Base-by-base conservation (phyloP, 1,140 invertebrate species). In the Hyles euphorbiae region DNA sequence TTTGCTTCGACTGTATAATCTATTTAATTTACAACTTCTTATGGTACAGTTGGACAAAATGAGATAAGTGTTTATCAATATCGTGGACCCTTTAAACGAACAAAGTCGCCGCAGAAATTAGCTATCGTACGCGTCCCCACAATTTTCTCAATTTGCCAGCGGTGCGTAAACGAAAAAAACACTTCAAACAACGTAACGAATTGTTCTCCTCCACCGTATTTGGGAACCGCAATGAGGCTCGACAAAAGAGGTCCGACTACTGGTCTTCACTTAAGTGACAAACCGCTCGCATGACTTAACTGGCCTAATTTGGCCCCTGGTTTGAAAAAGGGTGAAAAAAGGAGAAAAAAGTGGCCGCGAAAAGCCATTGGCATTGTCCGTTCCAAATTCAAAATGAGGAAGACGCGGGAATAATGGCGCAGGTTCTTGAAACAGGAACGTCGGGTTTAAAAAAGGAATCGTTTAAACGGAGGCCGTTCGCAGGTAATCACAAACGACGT, bases 341-440 rank as follows among this genome's bases (percentile, higher is more conserved):
- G 69, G 69, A 68, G 69, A 71, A 69, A 72, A 63, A 74, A 74
- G 60, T 68, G 64, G 63, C 55, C 66, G 65, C 61, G 66, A 71
- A 76, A 78, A 79, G 63, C 64, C 68, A 72, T 70, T 62, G 70
- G 74, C 80, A 85, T 83, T 85, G 81, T 84, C 66, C 78, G 67
- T 80, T 78, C 76, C 72, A 85, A 83, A 86, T 83, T 78, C 70
- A 82, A 86, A 86, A 86, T 73, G 76, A 85, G 83, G 81, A 83
- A 86, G 78, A 78, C 73, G 71, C 72, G 74, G 77, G 74, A 83
- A 80, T 84, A 86, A 83, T 81, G 83, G 80, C 64, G 71, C 76
- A 72, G 74, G 76, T 82, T 86, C 69, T 83, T 70, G 71, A 84
- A 83, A 84, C 80, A 83, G 80, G 78, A 86, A 81, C 78, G 81